phyloP scores from a whole-genome alignment of 2,797 vertebrate species.

The Amazona finschi region DNA sequence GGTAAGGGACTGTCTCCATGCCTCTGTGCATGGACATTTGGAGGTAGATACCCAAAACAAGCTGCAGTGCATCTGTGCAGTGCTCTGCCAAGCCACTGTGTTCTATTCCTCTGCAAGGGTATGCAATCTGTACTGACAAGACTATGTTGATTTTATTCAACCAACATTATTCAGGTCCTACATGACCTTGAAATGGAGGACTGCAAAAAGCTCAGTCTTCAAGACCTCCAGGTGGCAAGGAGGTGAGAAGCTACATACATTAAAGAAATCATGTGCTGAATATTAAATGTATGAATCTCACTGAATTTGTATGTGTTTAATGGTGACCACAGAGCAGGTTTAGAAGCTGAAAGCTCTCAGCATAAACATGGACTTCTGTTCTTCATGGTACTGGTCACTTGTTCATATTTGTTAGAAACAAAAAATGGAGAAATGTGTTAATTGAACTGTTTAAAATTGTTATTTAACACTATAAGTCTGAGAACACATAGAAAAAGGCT shows the following conservation, averaged over 20 bases:
- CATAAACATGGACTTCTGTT: neutral
- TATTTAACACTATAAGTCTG: neutral
- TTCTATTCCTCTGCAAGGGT: neutral
- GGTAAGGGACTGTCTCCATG: accelerated
- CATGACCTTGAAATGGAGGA: accelerated
- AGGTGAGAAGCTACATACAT: neutral
- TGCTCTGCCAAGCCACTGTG: accelerated
- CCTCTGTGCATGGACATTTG: accelerated
- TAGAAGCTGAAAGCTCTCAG: neutral
- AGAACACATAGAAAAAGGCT: neutral
- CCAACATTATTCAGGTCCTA: neutral
- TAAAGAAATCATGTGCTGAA: neutral
- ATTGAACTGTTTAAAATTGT: neutral
- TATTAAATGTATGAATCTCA: neutral
- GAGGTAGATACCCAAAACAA: neutral
- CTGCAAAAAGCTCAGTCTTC: neutral
- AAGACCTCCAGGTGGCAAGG: neutral
- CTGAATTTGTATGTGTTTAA: neutral
- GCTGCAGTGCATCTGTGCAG: accelerated
- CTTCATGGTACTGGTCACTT: neutral
- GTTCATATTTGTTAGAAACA: neutral
- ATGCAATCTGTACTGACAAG: neutral
- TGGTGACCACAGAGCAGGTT: neutral
- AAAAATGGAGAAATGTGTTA: neutral
- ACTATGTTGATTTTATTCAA: neutral